These are phyloP conservation scores for Mus pahari DNA, from an alignment of 2,113 vertebrate genomes.

Conservation along the genomic window DNA sequence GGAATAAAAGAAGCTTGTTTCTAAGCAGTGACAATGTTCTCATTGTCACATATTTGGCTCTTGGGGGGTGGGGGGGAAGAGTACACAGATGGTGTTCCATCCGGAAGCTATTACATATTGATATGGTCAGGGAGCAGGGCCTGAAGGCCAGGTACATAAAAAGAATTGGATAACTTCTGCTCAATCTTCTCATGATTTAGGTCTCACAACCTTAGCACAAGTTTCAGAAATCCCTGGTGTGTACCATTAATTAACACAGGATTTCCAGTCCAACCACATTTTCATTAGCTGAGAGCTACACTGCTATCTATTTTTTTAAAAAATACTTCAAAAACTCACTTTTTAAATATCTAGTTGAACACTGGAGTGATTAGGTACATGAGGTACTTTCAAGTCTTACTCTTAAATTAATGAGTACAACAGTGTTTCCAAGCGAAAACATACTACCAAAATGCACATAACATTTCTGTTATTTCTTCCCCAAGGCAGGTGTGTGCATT, in stretches of 20 bases:
- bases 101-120: slow-evolving; percentile 16
- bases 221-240: background rate
- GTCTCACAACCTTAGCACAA: background rate
- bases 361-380: background rate
- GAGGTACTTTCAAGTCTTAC: slow-evolving; percentile 7
- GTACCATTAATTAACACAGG: background rate
- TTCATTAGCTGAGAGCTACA: background rate
- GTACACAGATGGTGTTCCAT: slow-evolving; percentile 15
- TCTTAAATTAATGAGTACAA: background rate
- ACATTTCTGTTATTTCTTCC: slow-evolving; percentile 10
- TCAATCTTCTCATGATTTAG: background rate
- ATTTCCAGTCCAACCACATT: background rate
- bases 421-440: slow-evolving; percentile 15
- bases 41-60: background rate
- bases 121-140: background rate
- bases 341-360: slow-evolving; percentile 7
- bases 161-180: background rate
- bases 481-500: background rate
- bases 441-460: background rate
- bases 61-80: background rate
- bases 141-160: background rate
- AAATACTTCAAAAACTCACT: background rate
- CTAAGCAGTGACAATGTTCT: slow-evolving; percentile 53
- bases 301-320: background rate
- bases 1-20: slow-evolving; percentile 29